Evolutionary conservation across 2,797 vertebrate genomes (phyloP), one percentile per base, ranked within the genome.

Genomic region (Sparidentex hasta): DNA sequence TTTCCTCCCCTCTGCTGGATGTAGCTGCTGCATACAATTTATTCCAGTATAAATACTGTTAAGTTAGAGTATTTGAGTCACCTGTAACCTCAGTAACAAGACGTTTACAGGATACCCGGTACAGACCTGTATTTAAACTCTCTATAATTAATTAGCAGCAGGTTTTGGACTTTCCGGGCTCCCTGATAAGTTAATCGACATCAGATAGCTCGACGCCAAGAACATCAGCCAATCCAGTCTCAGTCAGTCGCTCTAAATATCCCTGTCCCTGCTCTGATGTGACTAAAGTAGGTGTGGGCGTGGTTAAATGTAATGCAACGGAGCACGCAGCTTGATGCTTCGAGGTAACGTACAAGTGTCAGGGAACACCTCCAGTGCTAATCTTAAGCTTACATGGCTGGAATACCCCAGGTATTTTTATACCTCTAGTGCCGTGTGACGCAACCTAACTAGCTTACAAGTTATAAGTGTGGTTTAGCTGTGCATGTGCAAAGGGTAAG

Each of bases 361-460:
- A 81, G 90, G 85, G 76, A 88, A 85, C 68, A 80, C 88, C 87
- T 90, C 63, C 71, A 59, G 86, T 76, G 82, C 72, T 94, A 90
- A 93, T 94, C 93, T 94, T 84, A 87, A 91, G 68, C 90, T 85
- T 84, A 78, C 65, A 52, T 33, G 76, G 76, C 84, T 68, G 84
- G 86, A 92, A 57, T 68, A 87, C 79, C 81, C 73, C 65, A 78
- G 88, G 84, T 92, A 90, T 80, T 72, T 81, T 29, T 64, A 71
- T 50, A 23, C 48, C 25, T n/a, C 54, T n/a, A 54, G 47, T 71
- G 41, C 69, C n/a, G 20, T 84, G 71, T 67, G 72, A 81, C 41
- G 48, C 52, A 52, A 57, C 38, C 64, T 74, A 64, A 88, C 76
- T 52, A 74, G 88, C 78, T 91, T 66, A 89, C 17, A 44, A 33